Evolutionary conservation across 2,797 vertebrate genomes (phyloP).

Genomic region (Sitta carolinensis): DNA sequence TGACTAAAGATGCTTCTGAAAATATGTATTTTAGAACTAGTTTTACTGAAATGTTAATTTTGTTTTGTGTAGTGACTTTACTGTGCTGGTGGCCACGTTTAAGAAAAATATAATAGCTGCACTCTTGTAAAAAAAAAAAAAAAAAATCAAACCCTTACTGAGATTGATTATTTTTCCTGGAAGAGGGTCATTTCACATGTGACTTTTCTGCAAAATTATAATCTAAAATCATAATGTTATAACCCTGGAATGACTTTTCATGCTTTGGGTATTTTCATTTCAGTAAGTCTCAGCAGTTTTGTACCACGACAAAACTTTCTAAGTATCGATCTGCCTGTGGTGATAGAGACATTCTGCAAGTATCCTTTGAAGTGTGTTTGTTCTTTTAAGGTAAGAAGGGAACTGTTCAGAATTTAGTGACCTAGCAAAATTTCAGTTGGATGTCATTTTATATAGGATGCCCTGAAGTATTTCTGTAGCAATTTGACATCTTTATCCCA

Average conservation of each 20-base stretch:
- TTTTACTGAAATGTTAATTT: neutral
- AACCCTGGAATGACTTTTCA: neutral
- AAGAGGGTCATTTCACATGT: neutral
- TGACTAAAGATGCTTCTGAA: neutral
- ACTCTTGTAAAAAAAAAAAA: neutral
- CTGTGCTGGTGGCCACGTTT: neutral
- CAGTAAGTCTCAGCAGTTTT: constrained; percentile 96
- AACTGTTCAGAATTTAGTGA: neutral
- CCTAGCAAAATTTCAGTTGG: neutral
- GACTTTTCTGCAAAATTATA: neutral
- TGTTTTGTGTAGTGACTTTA: neutral
- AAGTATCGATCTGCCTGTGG: constrained; percentile 89
- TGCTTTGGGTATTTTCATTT: constrained; percentile 52
- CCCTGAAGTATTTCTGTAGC: neutral
- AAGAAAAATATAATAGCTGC: neutral
- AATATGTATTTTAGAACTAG: neutral
- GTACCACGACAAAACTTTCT: constrained; percentile 91
- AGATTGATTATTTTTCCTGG: neutral
- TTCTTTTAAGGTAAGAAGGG: constrained; percentile 12
- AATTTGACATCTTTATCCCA: constrained; percentile 6
- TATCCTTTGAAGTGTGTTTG: constrained; percentile 85
- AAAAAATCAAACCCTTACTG: neutral
- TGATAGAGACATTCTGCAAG: constrained; percentile 98
- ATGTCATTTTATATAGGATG: constrained; percentile 27
- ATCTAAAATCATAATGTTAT: neutral